phyloP scores from a whole-genome alignment of 1,140 invertebrate genomes.

The Nixonia krombeini region DNA sequence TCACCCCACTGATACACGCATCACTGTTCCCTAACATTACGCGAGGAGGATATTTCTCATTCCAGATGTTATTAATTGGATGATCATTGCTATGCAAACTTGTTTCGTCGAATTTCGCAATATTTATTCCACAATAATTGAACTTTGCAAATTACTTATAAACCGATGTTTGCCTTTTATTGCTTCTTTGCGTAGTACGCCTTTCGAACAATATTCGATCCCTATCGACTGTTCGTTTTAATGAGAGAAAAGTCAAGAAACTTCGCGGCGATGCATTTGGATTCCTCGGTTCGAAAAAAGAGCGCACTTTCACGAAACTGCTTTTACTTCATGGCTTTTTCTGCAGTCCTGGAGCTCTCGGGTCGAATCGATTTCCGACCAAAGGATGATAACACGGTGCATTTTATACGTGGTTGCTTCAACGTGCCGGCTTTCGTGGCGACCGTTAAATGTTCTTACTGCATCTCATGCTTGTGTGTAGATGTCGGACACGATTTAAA shows the following conservation, averaged over 20 bases:
- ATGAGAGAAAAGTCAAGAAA: too few relatives aligned
- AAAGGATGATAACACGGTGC: constrained; percentile 12
- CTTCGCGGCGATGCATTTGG: too few relatives aligned
- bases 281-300: constrained; percentile 10
- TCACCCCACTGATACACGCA: constrained; percentile 18
- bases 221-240: too few relatives aligned
- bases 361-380: constrained; percentile 17
- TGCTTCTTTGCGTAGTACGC: too few relatives aligned
- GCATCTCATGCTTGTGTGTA: constrained; percentile 4
- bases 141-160: too few relatives aligned
- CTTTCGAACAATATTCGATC: too few relatives aligned
- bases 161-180: too few relatives aligned
- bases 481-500: constrained; percentile 18
- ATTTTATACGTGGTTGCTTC: constrained; percentile 15
- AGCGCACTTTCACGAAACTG: constrained; percentile 10
- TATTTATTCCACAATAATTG: too few relatives aligned
- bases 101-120: too few relatives aligned
- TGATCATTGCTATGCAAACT: too few relatives aligned
- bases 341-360: constrained; percentile 13
- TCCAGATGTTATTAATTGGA: too few relatives aligned
- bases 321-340: constrained; percentile 26
- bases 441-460: constrained; percentile 22
- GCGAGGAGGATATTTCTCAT: too few relatives aligned
- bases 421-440: constrained; percentile 8
- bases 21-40: constrained; percentile 17